Percentiles rank a stretch among this genome's conserved stretches.
phyloP scores from a whole-genome alignment of 2,113 vertebrate species.

The Psilopsiagon aymara region DNA sequence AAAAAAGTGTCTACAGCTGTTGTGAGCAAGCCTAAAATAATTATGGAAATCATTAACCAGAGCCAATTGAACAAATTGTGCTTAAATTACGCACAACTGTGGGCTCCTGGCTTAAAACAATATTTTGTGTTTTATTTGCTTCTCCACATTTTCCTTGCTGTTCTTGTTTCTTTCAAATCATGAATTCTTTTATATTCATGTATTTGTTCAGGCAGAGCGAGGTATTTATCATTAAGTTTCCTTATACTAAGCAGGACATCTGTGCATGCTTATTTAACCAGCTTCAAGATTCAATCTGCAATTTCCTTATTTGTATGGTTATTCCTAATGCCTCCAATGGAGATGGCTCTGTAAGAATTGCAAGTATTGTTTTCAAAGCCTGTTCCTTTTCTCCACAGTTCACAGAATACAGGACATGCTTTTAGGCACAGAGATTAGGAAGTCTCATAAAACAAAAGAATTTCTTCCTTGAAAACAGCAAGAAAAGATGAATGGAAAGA shows the following conservation, averaged over 20 bases:
- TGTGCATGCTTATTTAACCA: conserved; percentile 32
- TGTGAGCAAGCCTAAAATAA: neutral
- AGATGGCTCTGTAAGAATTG: neutral
- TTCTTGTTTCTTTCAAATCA: neutral
- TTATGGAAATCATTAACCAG: neutral
- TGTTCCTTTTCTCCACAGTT: neutral
- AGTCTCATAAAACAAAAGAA: neutral
- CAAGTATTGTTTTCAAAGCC: neutral
- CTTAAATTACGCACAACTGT: neutral
- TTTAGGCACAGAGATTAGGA: neutral
- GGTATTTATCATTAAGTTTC: conserved; percentile 1
- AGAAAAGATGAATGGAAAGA: neutral
- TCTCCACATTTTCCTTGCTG: neutral
- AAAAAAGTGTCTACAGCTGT: neutral
- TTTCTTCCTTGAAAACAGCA: neutral
- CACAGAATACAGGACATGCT: neutral
- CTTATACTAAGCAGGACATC: neutral
- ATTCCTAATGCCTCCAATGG: neutral
- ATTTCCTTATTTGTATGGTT: neutral
- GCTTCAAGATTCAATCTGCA: neutral
- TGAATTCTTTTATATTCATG: neutral
- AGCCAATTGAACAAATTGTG: neutral
- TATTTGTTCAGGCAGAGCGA: neutral
- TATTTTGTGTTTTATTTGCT: neutral
- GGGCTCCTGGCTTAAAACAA: neutral